These are phyloP conservation scores for Glaucidium brasilianum DNA, from an alignment of 2,113 vertebrate genomes.

Conservation along the genomic window DNA sequence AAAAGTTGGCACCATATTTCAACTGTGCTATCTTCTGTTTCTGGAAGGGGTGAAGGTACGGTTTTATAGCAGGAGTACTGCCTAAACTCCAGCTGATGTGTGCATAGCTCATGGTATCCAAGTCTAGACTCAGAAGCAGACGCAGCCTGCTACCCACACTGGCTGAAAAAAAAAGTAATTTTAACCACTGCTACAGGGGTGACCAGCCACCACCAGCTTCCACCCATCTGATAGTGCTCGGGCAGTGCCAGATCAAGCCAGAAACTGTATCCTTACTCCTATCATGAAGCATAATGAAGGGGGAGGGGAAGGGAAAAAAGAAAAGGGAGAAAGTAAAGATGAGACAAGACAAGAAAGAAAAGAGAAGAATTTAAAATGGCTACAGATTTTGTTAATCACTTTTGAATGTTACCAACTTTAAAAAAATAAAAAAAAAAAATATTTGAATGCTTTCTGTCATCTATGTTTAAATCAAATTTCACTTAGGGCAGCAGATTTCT, in stretches of 20 bases:
- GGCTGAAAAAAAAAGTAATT: background rate
- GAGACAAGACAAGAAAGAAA: background rate
- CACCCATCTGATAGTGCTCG: background rate
- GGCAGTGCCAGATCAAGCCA: background rate
- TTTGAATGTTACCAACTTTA: background rate
- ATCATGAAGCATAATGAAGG: background rate
- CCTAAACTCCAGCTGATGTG: background rate
- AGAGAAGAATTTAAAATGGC: background rate
- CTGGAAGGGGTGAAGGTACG: background rate
- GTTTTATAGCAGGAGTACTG: background rate
- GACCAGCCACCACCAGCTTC: background rate
- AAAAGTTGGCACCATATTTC: rapidly evolving
- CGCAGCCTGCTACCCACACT: background rate
- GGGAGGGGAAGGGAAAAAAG: background rate
- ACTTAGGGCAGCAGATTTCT: conserved; percentile 49
- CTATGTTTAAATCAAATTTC: conserved; percentile 43
- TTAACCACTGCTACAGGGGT: background rate
- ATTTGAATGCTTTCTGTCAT: conserved; percentile 29
- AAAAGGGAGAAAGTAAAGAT: background rate
- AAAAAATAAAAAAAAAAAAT: background rate
- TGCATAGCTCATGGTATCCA: background rate
- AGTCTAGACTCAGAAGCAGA: conserved; percentile 9
- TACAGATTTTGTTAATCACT: background rate
- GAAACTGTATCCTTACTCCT: background rate
- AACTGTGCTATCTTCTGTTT: background rate